phyloP scores from a whole-genome alignment of 2,888 invertebrate genomes.

The Eilema griseolum region DNA sequence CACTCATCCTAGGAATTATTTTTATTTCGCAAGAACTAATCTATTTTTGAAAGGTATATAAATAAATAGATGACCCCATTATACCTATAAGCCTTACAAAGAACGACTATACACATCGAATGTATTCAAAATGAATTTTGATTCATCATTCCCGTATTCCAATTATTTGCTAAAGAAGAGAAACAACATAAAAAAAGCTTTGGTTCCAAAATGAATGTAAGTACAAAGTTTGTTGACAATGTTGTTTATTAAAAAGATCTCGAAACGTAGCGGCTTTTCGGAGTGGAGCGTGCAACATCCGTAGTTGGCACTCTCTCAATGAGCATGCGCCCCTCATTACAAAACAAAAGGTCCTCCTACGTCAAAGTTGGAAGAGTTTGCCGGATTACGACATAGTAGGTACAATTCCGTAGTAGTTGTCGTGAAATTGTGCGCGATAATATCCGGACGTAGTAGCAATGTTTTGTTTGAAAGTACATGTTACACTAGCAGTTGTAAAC shows the following conservation, averaged over 20 bases:
- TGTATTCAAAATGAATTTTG: no score
- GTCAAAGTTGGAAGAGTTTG: slow-evolving; percentile 49
- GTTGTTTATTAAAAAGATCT: slow-evolving; percentile 28
- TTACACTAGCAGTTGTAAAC: neutral
- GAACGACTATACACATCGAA: neutral
- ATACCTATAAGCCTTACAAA: neutral
- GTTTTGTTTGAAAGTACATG: slow-evolving; percentile 26
- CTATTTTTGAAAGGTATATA: neutral
- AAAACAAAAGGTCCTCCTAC: slow-evolving; percentile 47
- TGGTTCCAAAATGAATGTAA: slow-evolving; percentile 5
- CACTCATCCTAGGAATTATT: slow-evolving; percentile 12
- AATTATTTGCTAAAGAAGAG: neutral
- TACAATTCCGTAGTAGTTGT: slow-evolving; percentile 37
- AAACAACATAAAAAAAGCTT: neutral
- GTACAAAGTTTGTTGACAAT: slow-evolving; percentile 35
- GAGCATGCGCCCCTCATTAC: slow-evolving; percentile 47
- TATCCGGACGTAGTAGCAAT: slow-evolving; percentile 25
- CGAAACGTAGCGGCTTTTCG: slow-evolving; percentile 25
- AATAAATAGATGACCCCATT: neutral
- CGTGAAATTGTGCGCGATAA: slow-evolving; percentile 37
- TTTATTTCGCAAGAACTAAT: neutral
- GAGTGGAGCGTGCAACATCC: slow-evolving; percentile 40
- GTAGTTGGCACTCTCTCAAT: slow-evolving; percentile 57
- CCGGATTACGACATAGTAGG: slow-evolving; percentile 41
- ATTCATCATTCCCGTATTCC: neutral